These are phyloP conservation scores for Ivindomyrus marchei DNA, from an alignment of 2,113 vertebrate species.

Conservation along the genomic window DNA sequence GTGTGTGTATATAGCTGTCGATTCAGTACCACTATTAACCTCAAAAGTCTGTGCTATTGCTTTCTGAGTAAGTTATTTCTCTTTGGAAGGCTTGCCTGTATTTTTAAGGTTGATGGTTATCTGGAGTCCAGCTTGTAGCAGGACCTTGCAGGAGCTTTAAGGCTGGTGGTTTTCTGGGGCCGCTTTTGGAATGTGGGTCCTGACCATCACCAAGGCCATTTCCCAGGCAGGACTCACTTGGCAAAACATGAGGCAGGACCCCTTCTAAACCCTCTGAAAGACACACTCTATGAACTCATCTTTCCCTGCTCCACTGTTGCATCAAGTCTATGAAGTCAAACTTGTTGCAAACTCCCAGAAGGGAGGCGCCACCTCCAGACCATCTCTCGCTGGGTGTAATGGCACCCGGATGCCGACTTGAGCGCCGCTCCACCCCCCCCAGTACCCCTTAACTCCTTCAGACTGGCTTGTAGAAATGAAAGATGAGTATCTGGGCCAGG, in stretches of 20 bases:
- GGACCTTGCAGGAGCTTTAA: neutral
- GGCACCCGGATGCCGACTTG: conserved; percentile 58
- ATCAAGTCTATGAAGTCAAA: neutral
- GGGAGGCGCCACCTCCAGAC: neutral
- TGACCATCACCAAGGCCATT: neutral
- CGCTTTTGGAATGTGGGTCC: neutral
- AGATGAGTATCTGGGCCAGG: conserved; percentile 3
- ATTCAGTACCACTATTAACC: neutral
- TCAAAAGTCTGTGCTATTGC: neutral
- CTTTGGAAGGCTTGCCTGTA: neutral
- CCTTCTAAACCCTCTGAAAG: neutral
- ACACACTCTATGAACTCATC: neutral
- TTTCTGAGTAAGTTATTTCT: neutral
- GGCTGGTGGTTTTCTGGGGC: neutral
- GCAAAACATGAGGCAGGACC: neutral
- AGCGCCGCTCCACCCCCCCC: neutral
- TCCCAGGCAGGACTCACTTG: neutral
- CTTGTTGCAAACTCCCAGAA: neutral
- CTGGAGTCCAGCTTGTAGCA: neutral
- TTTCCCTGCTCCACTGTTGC: neutral
- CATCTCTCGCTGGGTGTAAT: neutral
- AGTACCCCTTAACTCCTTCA: neutral
- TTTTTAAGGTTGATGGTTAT: neutral
- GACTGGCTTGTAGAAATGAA: conserved; percentile 4
- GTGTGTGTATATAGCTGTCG: neutral